These are phyloP conservation scores for Neolamprologus devosi DNA, from an alignment of 2,113 vertebrate genomes.

Conservation along the genomic window DNA sequence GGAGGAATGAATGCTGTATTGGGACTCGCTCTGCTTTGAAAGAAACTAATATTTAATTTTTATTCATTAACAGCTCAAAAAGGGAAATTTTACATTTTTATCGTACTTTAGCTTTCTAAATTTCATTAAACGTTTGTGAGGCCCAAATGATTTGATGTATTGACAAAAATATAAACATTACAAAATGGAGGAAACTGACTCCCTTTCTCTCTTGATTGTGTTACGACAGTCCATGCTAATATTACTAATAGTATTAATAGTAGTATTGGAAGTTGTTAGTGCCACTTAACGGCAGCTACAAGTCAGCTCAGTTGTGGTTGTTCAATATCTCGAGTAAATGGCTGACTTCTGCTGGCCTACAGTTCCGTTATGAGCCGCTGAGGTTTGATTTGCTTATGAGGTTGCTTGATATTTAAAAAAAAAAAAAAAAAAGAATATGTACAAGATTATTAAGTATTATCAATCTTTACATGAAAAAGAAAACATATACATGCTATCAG, in stretches of 20 bases:
- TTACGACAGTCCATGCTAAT: conserved; percentile 3
- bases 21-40: neutral
- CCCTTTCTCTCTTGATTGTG: conserved; percentile 9
- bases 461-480: conserved; percentile 1
- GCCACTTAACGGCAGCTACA: conserved; percentile 17
- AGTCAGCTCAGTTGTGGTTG: neutral
- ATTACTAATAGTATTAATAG: conserved; percentile 14
- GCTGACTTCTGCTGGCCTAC: neutral
- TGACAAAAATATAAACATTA: neutral
- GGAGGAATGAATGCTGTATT: neutral
- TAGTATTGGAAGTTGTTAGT: conserved; percentile 40
- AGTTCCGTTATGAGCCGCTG: conserved; percentile 48
- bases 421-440: conserved; percentile 14
- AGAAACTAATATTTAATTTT: neutral
- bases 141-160: neutral
- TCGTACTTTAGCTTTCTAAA: neutral
- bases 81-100: neutral
- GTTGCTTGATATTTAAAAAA: conserved; percentile 35
- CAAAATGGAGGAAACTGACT: neutral
- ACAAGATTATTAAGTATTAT: conserved; percentile 23
- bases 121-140: neutral
- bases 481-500: neutral
- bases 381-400: conserved; percentile 66
- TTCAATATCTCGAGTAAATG: neutral
- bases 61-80: neutral